Evolutionary conservation across 2,888 invertebrate species (phyloP).

Genomic region (Acheta domesticus): DNA sequence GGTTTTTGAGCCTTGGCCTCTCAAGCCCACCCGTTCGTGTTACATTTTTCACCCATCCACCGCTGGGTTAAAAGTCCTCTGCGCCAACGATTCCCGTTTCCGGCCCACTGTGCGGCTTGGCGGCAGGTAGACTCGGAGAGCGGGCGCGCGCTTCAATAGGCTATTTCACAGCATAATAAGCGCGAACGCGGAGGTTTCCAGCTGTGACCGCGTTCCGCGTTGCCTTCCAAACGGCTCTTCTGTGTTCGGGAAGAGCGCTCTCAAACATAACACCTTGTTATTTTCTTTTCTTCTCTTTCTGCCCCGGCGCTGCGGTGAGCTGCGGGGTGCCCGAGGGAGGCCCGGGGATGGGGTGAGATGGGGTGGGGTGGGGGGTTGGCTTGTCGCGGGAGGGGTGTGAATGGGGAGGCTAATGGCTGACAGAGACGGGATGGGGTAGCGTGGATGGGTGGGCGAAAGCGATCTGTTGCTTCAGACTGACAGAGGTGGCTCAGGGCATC

Average conservation of each 20-base stretch:
- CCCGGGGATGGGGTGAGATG: background rate
- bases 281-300: conserved; percentile 5
- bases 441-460: too few species aligned
- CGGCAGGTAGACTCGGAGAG: background rate
- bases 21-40: too few species aligned
- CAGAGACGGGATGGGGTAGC: too few species aligned
- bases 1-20: too few species aligned
- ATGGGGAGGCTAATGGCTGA: background rate
- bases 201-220: background rate
- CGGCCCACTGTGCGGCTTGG: too few species aligned
- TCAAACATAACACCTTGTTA: conserved; percentile 18
- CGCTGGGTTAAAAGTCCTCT: too few species aligned
- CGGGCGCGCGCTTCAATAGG: background rate
- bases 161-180: conserved; percentile 18
- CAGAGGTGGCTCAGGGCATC: too few species aligned
- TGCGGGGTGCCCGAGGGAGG: background rate
- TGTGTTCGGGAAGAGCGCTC: background rate
- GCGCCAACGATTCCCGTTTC: too few species aligned
- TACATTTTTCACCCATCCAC: too few species aligned
- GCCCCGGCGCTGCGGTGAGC: background rate
- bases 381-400: background rate
- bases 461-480: too few species aligned
- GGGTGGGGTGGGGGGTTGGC: background rate
- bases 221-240: background rate
- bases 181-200: background rate